phyloP scores from a whole-genome alignment of 2,888 invertebrate genomes.

The Lasius platythorax region DNA sequence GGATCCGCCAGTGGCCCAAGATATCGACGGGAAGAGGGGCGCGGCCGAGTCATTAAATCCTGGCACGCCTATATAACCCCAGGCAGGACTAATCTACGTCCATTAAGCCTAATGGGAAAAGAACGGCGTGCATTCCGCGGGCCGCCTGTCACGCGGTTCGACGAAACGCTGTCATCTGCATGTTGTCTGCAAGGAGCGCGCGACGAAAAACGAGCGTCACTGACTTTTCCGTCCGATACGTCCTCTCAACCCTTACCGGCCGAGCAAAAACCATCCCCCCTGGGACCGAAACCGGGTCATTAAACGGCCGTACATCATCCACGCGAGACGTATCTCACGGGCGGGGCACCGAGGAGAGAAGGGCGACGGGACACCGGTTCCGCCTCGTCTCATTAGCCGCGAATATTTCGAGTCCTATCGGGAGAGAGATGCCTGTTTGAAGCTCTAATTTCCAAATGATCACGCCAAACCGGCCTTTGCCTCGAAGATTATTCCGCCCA shows the following conservation, averaged over 20 bases:
- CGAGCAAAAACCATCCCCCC: conserved; percentile 78
- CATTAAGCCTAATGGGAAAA: conserved; percentile 79
- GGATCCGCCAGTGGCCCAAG: neutral
- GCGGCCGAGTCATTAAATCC: conserved; percentile 74
- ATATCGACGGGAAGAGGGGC: conserved; percentile 58
- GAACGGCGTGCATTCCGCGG: conserved; percentile 62
- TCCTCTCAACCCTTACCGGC: conserved; percentile 75
- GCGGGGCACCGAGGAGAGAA: conserved; percentile 46
- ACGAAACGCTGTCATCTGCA: conserved; percentile 78
- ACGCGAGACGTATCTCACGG: conserved; percentile 72
- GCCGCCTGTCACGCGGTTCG: conserved; percentile 68
- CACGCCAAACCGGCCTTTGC: neutral
- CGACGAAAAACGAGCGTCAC: conserved; percentile 73
- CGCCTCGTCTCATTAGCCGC: conserved; percentile 75
- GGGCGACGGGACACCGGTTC: conserved; percentile 35
- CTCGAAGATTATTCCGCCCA: too few relatives aligned
- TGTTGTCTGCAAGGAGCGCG: conserved; percentile 64
- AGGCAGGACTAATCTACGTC: conserved; percentile 75
- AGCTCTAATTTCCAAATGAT: conserved; percentile 33
- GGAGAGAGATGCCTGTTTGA: neutral
- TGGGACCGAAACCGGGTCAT: conserved; percentile 82
- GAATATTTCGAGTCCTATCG: conserved; percentile 62
- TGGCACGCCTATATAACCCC: conserved; percentile 50
- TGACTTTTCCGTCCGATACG: conserved; percentile 67
- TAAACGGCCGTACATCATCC: conserved; percentile 85